Evolutionary conservation across 30 jellyfish, hydroid and myxozoan genomes (phyloP), one percentile per base, ranked within the genome.

Genomic region (Turritopsis rubra): DNA sequence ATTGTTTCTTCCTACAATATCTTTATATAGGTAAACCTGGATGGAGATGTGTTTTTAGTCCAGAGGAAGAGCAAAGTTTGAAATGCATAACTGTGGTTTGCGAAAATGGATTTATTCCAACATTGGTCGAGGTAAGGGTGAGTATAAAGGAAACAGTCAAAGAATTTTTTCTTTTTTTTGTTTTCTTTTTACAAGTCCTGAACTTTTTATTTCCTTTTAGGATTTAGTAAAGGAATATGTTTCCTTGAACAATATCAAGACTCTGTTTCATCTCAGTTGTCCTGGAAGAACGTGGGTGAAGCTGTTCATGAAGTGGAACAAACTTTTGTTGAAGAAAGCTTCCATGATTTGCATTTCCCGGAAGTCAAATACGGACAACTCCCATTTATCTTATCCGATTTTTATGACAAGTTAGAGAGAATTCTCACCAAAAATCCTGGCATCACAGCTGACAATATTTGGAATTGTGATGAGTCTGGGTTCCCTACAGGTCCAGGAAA

Each of bases 401-500:
- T 72, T 72, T 72, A 21, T 25, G 81, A 72, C 25, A 17, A 66
- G 73, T 75, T 65, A 18, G 87, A 66, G 26, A 22, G 22, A 21
- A 66, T 81, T 21, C 17, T 65, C 29, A 71, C 21, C 21, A 30
- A n/a, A 0, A 72, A 72, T 72, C 81, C 81, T 21, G 81, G 52
- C 21, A 21, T 72, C 19, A 72, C 21, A 19, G 30, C 81, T 18
- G 81, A 72, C 21, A 72, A 72, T 72, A 72, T 72, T 26, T 72
- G 81, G 81, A 72, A 72, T 29, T 72, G 81, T 72, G 81, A 72
- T 21, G 81, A 72, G 52, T 25, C 80, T 25, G 80, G 80, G 23
- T 72, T 72, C 23, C 80, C 80, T 25, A 25, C 52, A 16, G 81
- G 24, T 25, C 81, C 81, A 19, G 28, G 30, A 21, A 72, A 72